Conservation (phyloP, 2,888 invertebrate species). For the Aphrophora alni region DNA sequence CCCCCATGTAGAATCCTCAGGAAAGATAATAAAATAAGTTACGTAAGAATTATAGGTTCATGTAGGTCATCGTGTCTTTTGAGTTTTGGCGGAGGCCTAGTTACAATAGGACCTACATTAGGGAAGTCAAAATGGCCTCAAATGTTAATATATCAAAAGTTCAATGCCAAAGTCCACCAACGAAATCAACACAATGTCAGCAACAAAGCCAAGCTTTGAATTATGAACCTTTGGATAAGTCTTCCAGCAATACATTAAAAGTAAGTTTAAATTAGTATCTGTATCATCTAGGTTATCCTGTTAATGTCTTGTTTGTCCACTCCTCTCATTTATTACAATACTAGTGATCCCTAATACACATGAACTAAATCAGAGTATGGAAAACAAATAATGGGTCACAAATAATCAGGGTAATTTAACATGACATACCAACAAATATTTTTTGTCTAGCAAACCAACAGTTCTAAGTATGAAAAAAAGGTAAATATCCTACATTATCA, state of each 20-base stretch:
- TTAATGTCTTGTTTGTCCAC: too few relatives aligned
- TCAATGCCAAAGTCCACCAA: slow-evolving; percentile 44
- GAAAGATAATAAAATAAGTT: not conserved
- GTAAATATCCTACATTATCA: too few relatives aligned
- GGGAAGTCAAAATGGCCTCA: slow-evolving; percentile 2
- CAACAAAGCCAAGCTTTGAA: slow-evolving; percentile 51
- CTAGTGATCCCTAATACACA: too few relatives aligned
- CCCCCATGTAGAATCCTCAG: not conserved
- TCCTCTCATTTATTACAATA: too few relatives aligned
- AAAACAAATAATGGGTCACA: too few relatives aligned
- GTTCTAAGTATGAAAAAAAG: too few relatives aligned
- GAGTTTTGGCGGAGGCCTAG: not conserved
- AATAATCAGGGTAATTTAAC: too few relatives aligned
- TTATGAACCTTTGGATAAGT: slow-evolving; percentile 57
- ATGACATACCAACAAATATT: too few relatives aligned
- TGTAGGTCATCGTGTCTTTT: not conserved
- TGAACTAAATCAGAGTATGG: too few relatives aligned
- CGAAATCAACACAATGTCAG: slow-evolving; percentile 51
- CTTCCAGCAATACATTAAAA: slow-evolving; percentile 58
- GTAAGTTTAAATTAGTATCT: slow-evolving; percentile 53
- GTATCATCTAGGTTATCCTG: too few relatives aligned
- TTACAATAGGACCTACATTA: not conserved
- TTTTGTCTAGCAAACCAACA: too few relatives aligned
- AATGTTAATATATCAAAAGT: slow-evolving; percentile 42
- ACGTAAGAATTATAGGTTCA: not conserved